These are phyloP conservation scores for Erpornis zantholeuca DNA, from an alignment of 2,113 vertebrate genomes.

Conservation along the genomic window DNA sequence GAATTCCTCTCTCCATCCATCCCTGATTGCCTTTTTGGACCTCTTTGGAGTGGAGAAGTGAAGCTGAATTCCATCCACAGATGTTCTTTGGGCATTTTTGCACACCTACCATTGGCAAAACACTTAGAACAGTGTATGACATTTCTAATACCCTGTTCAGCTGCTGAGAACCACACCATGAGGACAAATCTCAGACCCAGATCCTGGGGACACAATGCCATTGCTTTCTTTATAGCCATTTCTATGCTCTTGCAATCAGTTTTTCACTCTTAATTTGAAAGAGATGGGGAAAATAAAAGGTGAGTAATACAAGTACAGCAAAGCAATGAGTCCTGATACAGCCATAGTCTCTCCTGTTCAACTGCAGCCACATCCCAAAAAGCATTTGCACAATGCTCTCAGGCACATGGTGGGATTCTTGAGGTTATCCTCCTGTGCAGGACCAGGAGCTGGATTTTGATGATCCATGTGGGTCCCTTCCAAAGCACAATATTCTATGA, in stretches of 20 bases:
- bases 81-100: background rate
- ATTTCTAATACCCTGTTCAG: background rate
- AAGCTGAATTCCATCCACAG: background rate
- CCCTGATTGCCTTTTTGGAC: background rate
- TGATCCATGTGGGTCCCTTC: background rate
- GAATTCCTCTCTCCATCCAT: background rate
- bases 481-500: background rate
- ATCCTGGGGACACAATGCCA: background rate
- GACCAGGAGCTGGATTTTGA: background rate
- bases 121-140: background rate
- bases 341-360: background rate
- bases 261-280: background rate
- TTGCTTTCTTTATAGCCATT: background rate
- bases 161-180: background rate
- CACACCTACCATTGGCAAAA: background rate
- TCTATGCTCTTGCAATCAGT: background rate
- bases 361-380: background rate
- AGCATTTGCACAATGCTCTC: background rate
- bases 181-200: background rate
- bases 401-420: background rate
- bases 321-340: background rate
- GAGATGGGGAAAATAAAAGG: rapidly evolving
- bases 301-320: background rate
- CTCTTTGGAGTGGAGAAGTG: background rate
- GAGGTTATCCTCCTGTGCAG: background rate